Evolutionary conservation across 2,888 invertebrate species (phyloP).

Genomic region (Acleris emargana): DNA sequence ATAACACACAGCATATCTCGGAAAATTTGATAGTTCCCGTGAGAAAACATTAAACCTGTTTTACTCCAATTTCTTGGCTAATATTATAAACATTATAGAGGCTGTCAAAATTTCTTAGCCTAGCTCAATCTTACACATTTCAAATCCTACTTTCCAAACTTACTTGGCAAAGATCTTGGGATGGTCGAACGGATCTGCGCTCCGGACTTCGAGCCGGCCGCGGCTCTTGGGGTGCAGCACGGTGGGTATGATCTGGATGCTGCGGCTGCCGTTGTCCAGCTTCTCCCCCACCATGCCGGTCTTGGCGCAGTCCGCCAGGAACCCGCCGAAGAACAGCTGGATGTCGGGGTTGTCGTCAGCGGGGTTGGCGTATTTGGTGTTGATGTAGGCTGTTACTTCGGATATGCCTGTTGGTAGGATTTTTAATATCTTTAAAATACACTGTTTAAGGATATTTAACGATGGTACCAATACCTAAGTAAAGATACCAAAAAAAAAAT

Average conservation of each 20-base stretch:
- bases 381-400: slow-evolving; percentile 93
- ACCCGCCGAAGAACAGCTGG: slow-evolving; percentile 94
- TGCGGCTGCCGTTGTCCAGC: slow-evolving; percentile 86
- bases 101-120: too few relatives aligned
- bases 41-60: too few relatives aligned
- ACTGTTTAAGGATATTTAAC: too few relatives aligned
- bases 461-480: too few relatives aligned
- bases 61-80: too few relatives aligned
- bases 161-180: slow-evolving; percentile 94
- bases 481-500: too few relatives aligned
- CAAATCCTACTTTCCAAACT: slow-evolving; percentile 48
- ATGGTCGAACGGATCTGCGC: slow-evolving; percentile 90
- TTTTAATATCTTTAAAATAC: too few relatives aligned
- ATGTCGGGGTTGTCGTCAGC: slow-evolving; percentile 91
- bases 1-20: too few relatives aligned
- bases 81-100: too few relatives aligned
- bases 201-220: slow-evolving; percentile 89
- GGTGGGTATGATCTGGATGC: slow-evolving; percentile 89
- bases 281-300: slow-evolving; percentile 94
- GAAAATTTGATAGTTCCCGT: too few relatives aligned
- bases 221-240: slow-evolving; percentile 94
- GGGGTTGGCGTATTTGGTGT: slow-evolving; percentile 90
- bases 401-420: slow-evolving; percentile 84
- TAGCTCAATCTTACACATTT: too few relatives aligned
- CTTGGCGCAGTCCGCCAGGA: slow-evolving; percentile 92